Percentiles rank a stretch among this genome's conserved stretches.
phyloP scores from a whole-genome alignment of 2,888 invertebrate species.

The Apamea monoglypha region DNA sequence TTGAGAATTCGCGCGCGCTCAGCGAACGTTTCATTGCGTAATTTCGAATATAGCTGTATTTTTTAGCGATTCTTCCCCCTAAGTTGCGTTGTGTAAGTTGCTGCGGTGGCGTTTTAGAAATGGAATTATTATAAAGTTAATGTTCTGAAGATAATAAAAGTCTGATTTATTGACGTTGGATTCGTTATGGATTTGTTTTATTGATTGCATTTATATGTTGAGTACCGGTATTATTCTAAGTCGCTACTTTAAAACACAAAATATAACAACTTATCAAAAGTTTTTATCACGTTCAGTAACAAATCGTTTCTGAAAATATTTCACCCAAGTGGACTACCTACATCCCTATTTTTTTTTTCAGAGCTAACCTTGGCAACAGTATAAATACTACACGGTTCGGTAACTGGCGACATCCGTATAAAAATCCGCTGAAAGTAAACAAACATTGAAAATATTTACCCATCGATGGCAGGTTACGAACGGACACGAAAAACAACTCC shows the following conservation, averaged over 20 bases:
- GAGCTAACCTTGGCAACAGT: constrained; percentile 56
- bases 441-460: constrained; percentile 68
- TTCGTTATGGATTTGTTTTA: constrained; percentile 54
- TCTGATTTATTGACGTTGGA: constrained; percentile 54
- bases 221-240: neutral
- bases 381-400: constrained; percentile 64
- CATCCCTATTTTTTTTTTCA: constrained; percentile 57
- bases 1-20: constrained; percentile 84
- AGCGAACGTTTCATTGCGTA: constrained; percentile 86
- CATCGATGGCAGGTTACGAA: constrained; percentile 56
- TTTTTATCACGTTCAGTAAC: neutral
- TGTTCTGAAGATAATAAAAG: constrained; percentile 63
- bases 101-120: constrained; percentile 70
- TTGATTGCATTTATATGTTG: constrained; percentile 21
- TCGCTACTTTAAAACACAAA: neutral
- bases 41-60: constrained; percentile 75
- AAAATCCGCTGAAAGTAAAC: constrained; percentile 63
- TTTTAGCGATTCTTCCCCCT: constrained; percentile 70
- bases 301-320: constrained; percentile 34
- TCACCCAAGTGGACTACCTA: neutral
- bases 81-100: constrained; percentile 71
- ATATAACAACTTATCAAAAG: neutral
- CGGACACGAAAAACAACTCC: constrained; percentile 31
- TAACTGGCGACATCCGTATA: constrained; percentile 61
- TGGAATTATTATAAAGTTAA: constrained; percentile 67